A percentile compares a stretch with the other conserved stretches of the same genome.
Evolutionary conservation across 1,140 invertebrate species (phyloP).

Genomic region (Hydropsyche tenuis): DNA sequence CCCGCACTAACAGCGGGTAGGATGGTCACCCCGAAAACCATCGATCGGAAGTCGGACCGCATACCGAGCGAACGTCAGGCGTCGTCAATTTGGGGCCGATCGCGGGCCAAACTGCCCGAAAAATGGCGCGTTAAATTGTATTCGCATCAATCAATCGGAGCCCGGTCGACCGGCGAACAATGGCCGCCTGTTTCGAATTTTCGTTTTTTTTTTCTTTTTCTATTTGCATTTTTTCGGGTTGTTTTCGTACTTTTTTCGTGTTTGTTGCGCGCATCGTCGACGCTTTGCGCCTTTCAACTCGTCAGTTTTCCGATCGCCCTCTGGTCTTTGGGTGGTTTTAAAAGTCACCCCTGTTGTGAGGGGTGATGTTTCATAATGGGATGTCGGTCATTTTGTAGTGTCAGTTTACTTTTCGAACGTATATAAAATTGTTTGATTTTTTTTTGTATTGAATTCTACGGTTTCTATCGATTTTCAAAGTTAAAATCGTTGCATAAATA

Average conservation of each 20-base stretch:
- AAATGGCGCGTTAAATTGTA: constrained; percentile 26
- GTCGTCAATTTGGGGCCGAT: constrained; percentile 28
- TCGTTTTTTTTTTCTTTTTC: not conserved
- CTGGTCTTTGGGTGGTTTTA: too few relatives aligned
- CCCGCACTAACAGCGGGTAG: too few relatives aligned
- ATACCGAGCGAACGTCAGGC: constrained; percentile 17
- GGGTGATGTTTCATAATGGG: too few relatives aligned
- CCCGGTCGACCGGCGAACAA: constrained; percentile 3
- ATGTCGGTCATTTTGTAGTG: too few relatives aligned
- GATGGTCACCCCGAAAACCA: not conserved
- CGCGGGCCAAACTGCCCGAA: constrained; percentile 13
- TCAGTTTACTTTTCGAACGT: too few relatives aligned
- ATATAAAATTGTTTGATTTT: too few relatives aligned
- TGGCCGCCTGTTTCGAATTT: constrained; percentile 8
- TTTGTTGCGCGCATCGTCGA: not conserved
- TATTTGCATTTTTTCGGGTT: not conserved
- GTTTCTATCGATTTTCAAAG: too few relatives aligned
- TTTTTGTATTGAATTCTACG: too few relatives aligned
- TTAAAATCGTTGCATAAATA: too few relatives aligned
- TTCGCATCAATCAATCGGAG: constrained; percentile 23
- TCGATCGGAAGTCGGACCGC: constrained; percentile 23
- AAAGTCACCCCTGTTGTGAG: too few relatives aligned
- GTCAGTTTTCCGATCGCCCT: too few relatives aligned
- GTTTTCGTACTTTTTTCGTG: not conserved
- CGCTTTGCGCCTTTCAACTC: not conserved